Evolutionary conservation across 2,113 vertebrate species (phyloP), one percentile per base, ranked within the genome.

Genomic region (Apaloderma vittatum): DNA sequence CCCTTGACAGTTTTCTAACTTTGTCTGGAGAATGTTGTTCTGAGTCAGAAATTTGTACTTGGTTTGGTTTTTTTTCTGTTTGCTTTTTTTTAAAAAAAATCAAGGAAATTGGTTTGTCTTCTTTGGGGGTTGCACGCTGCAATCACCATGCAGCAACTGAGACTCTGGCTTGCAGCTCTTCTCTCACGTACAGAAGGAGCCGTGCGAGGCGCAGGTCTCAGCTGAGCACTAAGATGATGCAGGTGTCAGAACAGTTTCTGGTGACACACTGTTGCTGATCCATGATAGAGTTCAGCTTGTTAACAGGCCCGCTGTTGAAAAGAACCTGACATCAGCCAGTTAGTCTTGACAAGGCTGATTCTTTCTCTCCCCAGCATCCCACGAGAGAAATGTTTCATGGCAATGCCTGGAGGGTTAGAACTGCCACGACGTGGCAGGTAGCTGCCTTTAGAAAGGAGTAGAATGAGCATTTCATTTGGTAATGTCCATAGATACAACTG

Each of bases 321-420:
- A 91, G 79, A 90, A 80, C 84, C 83, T 94, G 96, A 93, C 91
- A 96, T 92, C 86, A 94, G 58, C 91, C 88, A 92, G 91, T 95
- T 97, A 67, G 84, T 86, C 90, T 91, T 97, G 90, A 96, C 93
- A 91, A 83, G 83, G 90, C 34, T 81, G 92, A 94, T 70, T 93
- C 71, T 23, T 93, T 55, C 73, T 74, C 36, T 84, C 18, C 45
- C 20, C 52, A 51, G n/a, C 92, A 92, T 92, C 83, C 79, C 65
- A 23, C 83, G 37, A 61, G 79, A 81, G 61, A 96, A 93, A 65
- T 1, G 13, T 77, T 91, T 91, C 68, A 32, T 87, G 83, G 92
- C 88, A 78, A 15, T 96, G 90, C 88, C 92, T 90, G 66, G 72
- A 96, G 92, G 94, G 83, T 84, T 76, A 70, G 86, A 97, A 61